Conservation (phyloP, 2,113 vertebrate species). For the Cisticola juncidis region DNA sequence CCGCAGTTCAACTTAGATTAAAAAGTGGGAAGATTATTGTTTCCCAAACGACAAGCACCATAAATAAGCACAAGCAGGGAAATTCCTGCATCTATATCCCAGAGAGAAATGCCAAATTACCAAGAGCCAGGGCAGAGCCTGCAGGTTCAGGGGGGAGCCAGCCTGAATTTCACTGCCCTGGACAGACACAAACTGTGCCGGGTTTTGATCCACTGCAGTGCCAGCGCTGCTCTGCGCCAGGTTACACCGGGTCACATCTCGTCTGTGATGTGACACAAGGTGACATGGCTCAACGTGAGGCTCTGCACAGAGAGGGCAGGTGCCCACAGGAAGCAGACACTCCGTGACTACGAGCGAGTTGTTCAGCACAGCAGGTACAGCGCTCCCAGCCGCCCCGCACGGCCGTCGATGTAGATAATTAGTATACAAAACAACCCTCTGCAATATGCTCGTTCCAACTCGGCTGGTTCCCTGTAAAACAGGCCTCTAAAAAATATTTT, state of each 20-base stretch:
- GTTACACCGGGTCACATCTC: slow-evolving; percentile 50
- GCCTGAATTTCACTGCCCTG: background rate
- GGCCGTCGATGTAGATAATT: slow-evolving; percentile 60
- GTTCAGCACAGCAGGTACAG: slow-evolving; percentile 55
- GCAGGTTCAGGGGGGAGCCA: background rate
- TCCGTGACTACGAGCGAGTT: slow-evolving; percentile 21
- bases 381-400: background rate
- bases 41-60: slow-evolving; percentile 57
- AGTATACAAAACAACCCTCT: slow-evolving; percentile 4
- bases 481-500: background rate
- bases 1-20: slow-evolving; percentile 71
- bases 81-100: slow-evolving; percentile 43
- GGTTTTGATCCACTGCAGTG: background rate
- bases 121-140: slow-evolving; percentile 1
- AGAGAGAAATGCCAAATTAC: background rate
- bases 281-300: slow-evolving; percentile 53
- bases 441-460: slow-evolving; percentile 38
- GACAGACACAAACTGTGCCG: background rate
- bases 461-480: background rate
- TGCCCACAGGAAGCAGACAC: slow-evolving; percentile 66
- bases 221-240: slow-evolving; percentile 12
- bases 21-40: slow-evolving; percentile 70
- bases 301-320: slow-evolving; percentile 48
- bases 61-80: slow-evolving; percentile 68
- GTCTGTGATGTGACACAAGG: slow-evolving; percentile 58